Evolutionary conservation across 2,888 invertebrate species (phyloP), one percentile per base, ranked within the genome.

Genomic region (Brachyptera putata): DNA sequence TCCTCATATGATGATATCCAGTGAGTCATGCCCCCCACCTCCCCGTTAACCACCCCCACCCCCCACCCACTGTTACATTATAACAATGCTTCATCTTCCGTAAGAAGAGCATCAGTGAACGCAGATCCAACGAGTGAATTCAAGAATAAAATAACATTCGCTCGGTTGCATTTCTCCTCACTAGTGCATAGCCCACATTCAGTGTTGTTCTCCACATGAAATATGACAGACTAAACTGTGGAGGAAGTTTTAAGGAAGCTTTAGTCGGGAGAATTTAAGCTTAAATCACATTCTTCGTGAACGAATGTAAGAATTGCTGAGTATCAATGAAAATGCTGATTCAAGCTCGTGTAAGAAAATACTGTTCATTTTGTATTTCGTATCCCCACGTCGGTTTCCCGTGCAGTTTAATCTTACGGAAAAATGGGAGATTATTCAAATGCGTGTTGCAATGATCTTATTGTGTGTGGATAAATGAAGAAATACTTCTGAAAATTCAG

Each of bases 11-110:
- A 50, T 25, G 7, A 34, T 9, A 57, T 25, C 18, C 48, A 21
- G 57, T 57, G 57, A 57, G 30, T 57, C 57, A 57, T 37, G 34
- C 34, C 48, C 22, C 9, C 34, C 1, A 13, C 57, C 14, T 30
- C 30, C 11, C 14, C n/a, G n/a, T n/a, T n/a, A n/a, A n/a, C n/a
- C n/a, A n/a, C n/a, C n/a, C n/a, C n/a, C n/a, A n/a, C n/a, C n/a
- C 30, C 16, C 36, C 25, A 14, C 13, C 48, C 57, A 2, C 13
- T 24, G 26, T 16, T n/a, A 22, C 41, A 25, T 16, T 46, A 46
- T 18, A 46, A 46, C 46, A 46, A 50, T 34, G 53, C 53, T 53
- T 36, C 53, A 21, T 53, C 53, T 53, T 53, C 53, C 49, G 49
- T 24, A 50, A 50, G 49, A 50, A 24, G 49, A 25, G 30, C 49